These are phyloP conservation scores for Silurus asotus DNA, from an alignment of 2,113 vertebrate genomes.

Conservation along the genomic window DNA sequence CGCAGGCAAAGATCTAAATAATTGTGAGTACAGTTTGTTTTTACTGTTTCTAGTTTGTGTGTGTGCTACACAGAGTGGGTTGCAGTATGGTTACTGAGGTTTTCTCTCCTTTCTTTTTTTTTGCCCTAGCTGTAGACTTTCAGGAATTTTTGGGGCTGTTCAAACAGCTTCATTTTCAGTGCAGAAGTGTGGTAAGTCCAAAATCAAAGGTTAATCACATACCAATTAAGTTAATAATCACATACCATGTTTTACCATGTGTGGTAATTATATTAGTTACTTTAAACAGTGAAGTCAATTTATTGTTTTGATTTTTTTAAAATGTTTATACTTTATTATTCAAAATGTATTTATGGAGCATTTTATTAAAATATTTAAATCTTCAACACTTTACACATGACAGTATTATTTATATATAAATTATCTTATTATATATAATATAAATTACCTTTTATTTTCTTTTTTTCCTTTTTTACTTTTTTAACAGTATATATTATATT, in stretches of 20 bases:
- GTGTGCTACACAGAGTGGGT: background rate
- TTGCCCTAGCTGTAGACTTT: conserved; percentile 63
- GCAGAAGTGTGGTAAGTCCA: conserved; percentile 69
- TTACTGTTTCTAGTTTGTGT: background rate
- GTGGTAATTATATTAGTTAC: background rate
- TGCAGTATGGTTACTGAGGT: background rate
- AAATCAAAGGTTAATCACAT: background rate
- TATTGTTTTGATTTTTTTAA: no score
- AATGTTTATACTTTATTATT: no score
- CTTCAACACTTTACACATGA: no score
- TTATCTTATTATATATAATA: no score
- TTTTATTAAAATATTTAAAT: no score
- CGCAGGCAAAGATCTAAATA: conserved; percentile 53
- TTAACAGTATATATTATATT: background rate
- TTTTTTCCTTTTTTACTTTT: background rate
- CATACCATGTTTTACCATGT: background rate
- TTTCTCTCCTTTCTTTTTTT: conserved; percentile 1
- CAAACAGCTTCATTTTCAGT: conserved; percentile 66
- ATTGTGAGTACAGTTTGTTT: conserved; percentile 52
- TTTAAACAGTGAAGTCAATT: no score
- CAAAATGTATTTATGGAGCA: no score
- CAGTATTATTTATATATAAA: no score
- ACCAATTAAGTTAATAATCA: background rate
- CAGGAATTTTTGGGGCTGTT: conserved; percentile 68
- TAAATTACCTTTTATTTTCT: no score